Conservation (phyloP, 1,140 invertebrate genomes). For the Drosophila baimaii region DNA sequence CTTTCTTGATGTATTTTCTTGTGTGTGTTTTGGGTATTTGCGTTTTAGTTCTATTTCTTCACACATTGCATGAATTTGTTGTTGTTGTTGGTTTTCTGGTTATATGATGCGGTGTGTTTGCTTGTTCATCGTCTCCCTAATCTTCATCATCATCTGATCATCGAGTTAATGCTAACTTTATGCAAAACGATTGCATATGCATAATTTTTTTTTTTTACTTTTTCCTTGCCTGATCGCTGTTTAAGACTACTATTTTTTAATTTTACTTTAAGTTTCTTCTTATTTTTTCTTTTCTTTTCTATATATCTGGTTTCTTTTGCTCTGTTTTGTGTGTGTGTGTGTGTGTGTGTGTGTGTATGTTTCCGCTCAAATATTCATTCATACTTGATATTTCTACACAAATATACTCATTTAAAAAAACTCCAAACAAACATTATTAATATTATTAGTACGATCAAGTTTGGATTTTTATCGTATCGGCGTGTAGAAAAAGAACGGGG, state of each 20-base stretch:
- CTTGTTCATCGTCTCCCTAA: constrained; percentile 46
- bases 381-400: constrained; percentile 79
- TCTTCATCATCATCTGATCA: constrained; percentile 28
- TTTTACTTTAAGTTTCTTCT: constrained; percentile 27
- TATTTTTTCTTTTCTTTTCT: not conserved
- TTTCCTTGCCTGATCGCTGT: constrained; percentile 34
- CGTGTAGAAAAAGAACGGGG: constrained; percentile 55
- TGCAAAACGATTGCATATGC: constrained; percentile 69
- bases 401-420: constrained; percentile 75
- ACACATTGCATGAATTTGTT: constrained; percentile 55
- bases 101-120: constrained; percentile 35
- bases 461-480: constrained; percentile 50
- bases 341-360: constrained; percentile 32
- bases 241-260: constrained; percentile 33
- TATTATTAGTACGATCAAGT: constrained; percentile 72
- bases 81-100: constrained; percentile 12
- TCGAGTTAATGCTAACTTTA: constrained; percentile 62
- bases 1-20: constrained; percentile 35
- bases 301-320: constrained; percentile 30
- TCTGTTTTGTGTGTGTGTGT: constrained; percentile 29
- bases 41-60: constrained; percentile 52
- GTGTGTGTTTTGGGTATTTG: constrained; percentile 40
- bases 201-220: constrained; percentile 48
- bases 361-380: constrained; percentile 62
- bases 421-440: constrained; percentile 71